Conservation (phyloP, 2,888 invertebrate species). For the Leptopterna dolabrata region DNA sequence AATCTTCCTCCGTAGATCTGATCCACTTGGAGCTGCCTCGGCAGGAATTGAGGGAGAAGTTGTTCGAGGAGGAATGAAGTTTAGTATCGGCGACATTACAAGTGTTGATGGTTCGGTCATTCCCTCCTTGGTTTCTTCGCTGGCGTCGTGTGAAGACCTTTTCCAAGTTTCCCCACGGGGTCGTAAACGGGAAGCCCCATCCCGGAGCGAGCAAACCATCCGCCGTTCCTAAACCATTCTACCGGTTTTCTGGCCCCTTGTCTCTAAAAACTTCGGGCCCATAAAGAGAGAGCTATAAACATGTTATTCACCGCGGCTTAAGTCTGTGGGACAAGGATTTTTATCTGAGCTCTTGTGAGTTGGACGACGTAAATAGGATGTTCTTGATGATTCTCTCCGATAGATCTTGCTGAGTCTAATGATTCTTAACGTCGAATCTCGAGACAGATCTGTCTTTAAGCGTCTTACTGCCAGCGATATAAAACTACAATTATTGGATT, state of each 20-base stretch:
- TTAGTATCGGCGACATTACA: slow-evolving; percentile 36
- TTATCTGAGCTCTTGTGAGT: slow-evolving; percentile 25
- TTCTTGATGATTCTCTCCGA: background rate
- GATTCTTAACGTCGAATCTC: background rate
- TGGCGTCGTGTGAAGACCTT: slow-evolving; percentile 9
- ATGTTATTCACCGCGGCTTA: slow-evolving; percentile 31
- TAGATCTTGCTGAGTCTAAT: background rate
- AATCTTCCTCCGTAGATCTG: background rate
- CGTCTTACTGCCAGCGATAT: background rate
- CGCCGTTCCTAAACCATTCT: background rate
- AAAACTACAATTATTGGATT: no score
- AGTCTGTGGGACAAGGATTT: slow-evolving; percentile 40
- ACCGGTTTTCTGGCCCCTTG: slow-evolving; percentile 20
- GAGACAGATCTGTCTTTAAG: background rate
- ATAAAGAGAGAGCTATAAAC: slow-evolving; percentile 48
- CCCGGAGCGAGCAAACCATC: slow-evolving; percentile 15
- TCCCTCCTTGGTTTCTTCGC: background rate
- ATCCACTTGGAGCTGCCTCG: background rate
- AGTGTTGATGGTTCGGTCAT: slow-evolving; percentile 21
- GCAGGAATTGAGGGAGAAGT: background rate
- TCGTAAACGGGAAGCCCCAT: slow-evolving; percentile 27
- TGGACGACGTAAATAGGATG: background rate
- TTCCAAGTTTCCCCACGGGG: slow-evolving; percentile 35
- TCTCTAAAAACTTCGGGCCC: slow-evolving; percentile 41
- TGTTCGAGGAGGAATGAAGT: background rate